Conservation (phyloP, 2,113 vertebrate genomes). For the Cololabis saira region DNA sequence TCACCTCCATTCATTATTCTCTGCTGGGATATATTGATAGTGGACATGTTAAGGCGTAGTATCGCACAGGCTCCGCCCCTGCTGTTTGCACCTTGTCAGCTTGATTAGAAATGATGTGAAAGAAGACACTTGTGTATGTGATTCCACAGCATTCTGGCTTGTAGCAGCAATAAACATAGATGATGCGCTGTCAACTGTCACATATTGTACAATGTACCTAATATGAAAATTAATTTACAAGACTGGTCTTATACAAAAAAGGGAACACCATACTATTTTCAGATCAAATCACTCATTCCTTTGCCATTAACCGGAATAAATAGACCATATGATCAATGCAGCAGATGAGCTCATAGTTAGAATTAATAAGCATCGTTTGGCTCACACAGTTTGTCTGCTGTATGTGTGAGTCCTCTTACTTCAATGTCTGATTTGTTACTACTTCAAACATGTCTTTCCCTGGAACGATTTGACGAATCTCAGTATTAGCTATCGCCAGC, state of each 20-base stretch:
- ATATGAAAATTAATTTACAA: conserved; percentile 51
- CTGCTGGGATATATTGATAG: conserved; percentile 48
- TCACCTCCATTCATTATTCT: conserved; percentile 53
- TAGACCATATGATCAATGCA: conserved; percentile 74
- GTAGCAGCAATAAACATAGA: conserved; percentile 29
- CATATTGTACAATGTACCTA: conserved; percentile 17
- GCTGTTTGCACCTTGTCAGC: conserved; percentile 54
- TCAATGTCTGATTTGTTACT: conserved; percentile 81
- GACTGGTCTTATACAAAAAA: conserved; percentile 28
- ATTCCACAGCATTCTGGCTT: conserved; percentile 40
- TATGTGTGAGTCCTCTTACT: conserved; percentile 80
- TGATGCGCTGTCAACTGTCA: conserved; percentile 33
- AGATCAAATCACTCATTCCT: conserved; percentile 54
- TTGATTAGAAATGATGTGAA: conserved; percentile 49
- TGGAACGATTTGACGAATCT: conserved; percentile 55
- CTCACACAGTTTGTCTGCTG: conserved; percentile 76
- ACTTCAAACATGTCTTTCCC: conserved; percentile 72
- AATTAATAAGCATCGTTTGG: conserved; percentile 73
- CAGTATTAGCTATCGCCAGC: conserved; percentile 61
- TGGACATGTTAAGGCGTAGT: conserved; percentile 52
- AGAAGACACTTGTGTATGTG: conserved; percentile 12
- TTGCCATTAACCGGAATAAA: conserved; percentile 72
- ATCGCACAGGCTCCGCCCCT: conserved; percentile 43
- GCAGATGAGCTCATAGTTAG: conserved; percentile 66
- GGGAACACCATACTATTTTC: conserved; percentile 36